Conservation (phyloP, 2,113 vertebrate genomes). For the Turdus rufiventris region DNA sequence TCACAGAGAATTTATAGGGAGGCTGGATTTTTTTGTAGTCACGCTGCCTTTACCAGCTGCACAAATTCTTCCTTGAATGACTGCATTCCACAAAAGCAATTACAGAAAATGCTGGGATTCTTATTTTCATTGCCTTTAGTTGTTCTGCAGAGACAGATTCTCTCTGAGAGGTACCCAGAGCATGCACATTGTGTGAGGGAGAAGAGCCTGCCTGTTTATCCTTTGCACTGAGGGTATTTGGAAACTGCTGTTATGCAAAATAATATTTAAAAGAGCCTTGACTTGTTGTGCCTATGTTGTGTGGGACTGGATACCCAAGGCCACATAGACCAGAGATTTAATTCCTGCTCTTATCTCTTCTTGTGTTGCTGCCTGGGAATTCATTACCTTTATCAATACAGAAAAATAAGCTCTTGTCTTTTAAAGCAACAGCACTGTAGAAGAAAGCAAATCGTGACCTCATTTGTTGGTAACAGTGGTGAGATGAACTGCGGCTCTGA, state of each 20-base stretch:
- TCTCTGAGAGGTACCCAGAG: neutral
- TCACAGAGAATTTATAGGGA: neutral
- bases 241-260: neutral
- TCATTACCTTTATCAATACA: neutral
- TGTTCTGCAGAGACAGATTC: neutral
- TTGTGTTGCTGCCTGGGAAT: neutral
- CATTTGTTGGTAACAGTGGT: neutral
- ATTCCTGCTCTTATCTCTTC: neutral
- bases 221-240: neutral
- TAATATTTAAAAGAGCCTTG: neutral
- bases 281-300: neutral
- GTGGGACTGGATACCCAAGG: neutral
- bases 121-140: constrained; percentile 1
- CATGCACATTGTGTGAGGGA: neutral
- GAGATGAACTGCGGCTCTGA: constrained; percentile 16
- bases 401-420: neutral
- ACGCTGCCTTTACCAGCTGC: neutral
- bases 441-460: neutral
- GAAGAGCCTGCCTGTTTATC: neutral
- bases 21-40: neutral
- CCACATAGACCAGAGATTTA: neutral
- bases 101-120: neutral
- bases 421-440: neutral
- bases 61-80: constrained; percentile 1
- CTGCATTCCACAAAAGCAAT: neutral